Conservation (phyloP, 2,113 vertebrate species). For the Hypanus sabinus region DNA sequence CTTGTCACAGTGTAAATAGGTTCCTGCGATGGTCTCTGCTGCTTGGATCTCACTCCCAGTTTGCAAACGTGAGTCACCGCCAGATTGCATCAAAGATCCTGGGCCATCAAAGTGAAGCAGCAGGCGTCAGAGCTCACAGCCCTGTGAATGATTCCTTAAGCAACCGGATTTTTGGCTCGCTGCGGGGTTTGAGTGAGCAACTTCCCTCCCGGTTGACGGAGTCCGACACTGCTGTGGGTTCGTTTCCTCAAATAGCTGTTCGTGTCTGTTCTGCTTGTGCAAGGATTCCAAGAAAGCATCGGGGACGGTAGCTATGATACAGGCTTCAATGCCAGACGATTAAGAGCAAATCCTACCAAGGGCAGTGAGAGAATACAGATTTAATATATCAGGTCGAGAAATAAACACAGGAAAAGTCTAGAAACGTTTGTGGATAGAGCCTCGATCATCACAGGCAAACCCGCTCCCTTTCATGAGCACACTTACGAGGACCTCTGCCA, state of each 20-base stretch:
- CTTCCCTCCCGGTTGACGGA: neutral
- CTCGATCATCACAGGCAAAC: no score
- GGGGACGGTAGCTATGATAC: neutral
- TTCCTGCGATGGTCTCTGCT: neutral
- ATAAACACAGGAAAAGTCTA: no score
- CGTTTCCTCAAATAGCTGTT: neutral
- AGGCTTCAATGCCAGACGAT: neutral
- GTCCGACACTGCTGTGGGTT: neutral
- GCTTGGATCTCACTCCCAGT: neutral
- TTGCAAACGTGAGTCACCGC: conserved; percentile 20
- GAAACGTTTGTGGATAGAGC: no score
- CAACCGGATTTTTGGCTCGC: neutral
- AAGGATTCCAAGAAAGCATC: neutral
- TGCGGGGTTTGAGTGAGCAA: neutral
- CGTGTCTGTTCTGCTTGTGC: neutral
- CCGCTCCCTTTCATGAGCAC: no score
- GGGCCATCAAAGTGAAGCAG: neutral
- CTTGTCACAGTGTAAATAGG: neutral
- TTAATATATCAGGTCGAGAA: neutral
- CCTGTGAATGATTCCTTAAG: neutral
- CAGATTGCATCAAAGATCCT: neutral
- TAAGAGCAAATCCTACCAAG: neutral
- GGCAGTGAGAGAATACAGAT: neutral
- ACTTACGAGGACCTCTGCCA: no score
- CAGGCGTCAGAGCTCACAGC: neutral